Evolutionary conservation across 2,113 vertebrate genomes (phyloP).

Genomic region (Falco punctatus): DNA sequence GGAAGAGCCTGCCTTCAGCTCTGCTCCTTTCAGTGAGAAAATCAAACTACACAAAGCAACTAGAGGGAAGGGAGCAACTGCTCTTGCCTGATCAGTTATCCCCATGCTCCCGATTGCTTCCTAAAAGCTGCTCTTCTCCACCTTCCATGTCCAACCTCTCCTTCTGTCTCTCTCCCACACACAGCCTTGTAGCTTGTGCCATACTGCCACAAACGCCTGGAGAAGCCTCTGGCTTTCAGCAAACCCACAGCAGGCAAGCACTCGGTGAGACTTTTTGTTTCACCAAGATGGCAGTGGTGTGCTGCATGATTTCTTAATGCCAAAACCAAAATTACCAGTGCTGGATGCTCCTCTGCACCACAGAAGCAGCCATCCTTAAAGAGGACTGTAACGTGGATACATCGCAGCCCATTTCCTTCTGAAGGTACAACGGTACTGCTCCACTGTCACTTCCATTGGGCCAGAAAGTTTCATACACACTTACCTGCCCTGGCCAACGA

Average conservation of each 20-base stretch:
- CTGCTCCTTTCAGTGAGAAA: background rate
- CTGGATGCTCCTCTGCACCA: background rate
- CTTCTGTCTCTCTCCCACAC: background rate
- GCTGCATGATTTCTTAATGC: background rate
- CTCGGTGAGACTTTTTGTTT: background rate
- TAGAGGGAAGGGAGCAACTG: background rate
- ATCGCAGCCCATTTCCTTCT: background rate
- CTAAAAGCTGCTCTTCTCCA: background rate
- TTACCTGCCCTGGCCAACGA: constrained; percentile 88
- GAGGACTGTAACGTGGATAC: rapidly evolving
- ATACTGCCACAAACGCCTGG: background rate
- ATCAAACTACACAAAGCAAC: background rate
- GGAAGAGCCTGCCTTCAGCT: background rate
- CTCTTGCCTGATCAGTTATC: background rate
- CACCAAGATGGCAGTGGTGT: background rate
- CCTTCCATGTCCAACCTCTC: background rate
- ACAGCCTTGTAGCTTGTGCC: background rate
- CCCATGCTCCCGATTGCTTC: background rate
- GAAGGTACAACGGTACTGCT: too few relatives aligned
- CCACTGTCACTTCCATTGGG: rapidly evolving
- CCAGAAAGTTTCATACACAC: background rate
- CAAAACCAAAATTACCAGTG: background rate
- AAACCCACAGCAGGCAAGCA: background rate
- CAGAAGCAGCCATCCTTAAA: background rate
- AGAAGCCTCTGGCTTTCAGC: background rate